Evolutionary conservation across 2,888 invertebrate species (phyloP), one percentile per base, ranked within the genome.

Genomic region (Scaeva pyrastri): DNA sequence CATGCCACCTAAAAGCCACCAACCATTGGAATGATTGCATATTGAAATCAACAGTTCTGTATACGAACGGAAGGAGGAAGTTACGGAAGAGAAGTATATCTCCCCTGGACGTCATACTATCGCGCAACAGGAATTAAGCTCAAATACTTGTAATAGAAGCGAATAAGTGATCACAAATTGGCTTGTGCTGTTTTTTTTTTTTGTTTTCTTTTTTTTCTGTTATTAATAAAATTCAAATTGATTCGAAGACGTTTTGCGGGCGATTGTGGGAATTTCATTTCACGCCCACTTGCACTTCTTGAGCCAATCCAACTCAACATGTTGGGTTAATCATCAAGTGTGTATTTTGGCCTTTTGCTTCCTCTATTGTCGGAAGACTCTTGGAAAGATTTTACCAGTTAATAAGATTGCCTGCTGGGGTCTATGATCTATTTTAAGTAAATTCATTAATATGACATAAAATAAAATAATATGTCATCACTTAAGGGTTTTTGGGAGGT

Each of bases 111-210:
- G 71, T 84, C 84, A 84, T 80, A 71, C 74, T 66, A 75, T 76
- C 80, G 72, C 75, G 50, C 78, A 56, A 71, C 75, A 87, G 83
- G 87, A 87, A 87, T 76, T 87, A 86, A 82, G 82, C 86, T 78
- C 71, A 26, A 75, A 74, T 77, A 66, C 72, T 81, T 82, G 81
- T 55, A 74, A 66, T 11, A 56, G 81, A 68, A 70, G 50, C 60
- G 78, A 75, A 68, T 52, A 84, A 80, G 62, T 56, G 84, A 82
- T 77, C 64, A 80, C 80, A 85, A 85, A 85, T 85, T 85, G 84
- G 75, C 84, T 71, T 72, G 84, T 80, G 75, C 43, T 74, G 62
- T 70, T 68, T 68, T 62, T 45, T 73, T 52, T 62, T 16, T 21
- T 31, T 7, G 3, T 48, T 45, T 50, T 21, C 19, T 1, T 1